A percentile compares a stretch with the other conserved stretches of the same genome.
Conservation (phyloP, 1,140 invertebrate genomes). For the Trachelipus rathkii region DNA sequence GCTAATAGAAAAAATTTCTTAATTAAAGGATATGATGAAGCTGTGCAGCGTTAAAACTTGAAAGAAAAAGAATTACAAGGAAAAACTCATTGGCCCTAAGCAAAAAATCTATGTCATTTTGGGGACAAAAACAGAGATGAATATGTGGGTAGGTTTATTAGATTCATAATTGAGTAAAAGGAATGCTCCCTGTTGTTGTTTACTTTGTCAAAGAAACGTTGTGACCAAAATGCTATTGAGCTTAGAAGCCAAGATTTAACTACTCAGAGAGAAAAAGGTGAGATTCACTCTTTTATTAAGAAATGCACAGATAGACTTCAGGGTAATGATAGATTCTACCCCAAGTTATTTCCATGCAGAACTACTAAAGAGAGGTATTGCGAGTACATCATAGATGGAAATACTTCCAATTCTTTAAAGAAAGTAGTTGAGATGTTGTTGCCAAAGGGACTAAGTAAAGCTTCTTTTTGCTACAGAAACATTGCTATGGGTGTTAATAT, state of each 20-base stretch:
- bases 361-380: slow-evolving; percentile 81
- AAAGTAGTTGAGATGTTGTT: slow-evolving; percentile 98
- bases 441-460: slow-evolving; percentile 82
- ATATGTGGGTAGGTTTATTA: slow-evolving; percentile 78
- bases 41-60: slow-evolving; percentile 67
- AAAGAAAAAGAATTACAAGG: slow-evolving; percentile 55
- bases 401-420: slow-evolving; percentile 93
- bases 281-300: slow-evolving; percentile 78
- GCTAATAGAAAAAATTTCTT: slow-evolving; percentile 65
- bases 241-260: slow-evolving; percentile 74
- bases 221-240: slow-evolving; percentile 71
- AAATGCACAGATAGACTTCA: slow-evolving; percentile 77
- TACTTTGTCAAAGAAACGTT: slow-evolving; percentile 84
- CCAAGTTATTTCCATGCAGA: slow-evolving; percentile 73
- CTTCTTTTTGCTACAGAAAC: slow-evolving; percentile 97
- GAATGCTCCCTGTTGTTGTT: slow-evolving; percentile 92
- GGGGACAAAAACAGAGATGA: slow-evolving; percentile 64
- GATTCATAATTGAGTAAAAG: slow-evolving; percentile 71
- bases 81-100: slow-evolving; percentile 59
- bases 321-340: slow-evolving; percentile 77
- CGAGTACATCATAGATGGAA: slow-evolving; percentile 95
- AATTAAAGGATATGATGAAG: slow-evolving; percentile 63
- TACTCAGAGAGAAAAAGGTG: slow-evolving; percentile 71
- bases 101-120: slow-evolving; percentile 29
- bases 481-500: slow-evolving; percentile 98